These are phyloP conservation scores for Drosophila eugracilis DNA, from an alignment of 1,140 invertebrate species.

Conservation along the genomic window DNA sequence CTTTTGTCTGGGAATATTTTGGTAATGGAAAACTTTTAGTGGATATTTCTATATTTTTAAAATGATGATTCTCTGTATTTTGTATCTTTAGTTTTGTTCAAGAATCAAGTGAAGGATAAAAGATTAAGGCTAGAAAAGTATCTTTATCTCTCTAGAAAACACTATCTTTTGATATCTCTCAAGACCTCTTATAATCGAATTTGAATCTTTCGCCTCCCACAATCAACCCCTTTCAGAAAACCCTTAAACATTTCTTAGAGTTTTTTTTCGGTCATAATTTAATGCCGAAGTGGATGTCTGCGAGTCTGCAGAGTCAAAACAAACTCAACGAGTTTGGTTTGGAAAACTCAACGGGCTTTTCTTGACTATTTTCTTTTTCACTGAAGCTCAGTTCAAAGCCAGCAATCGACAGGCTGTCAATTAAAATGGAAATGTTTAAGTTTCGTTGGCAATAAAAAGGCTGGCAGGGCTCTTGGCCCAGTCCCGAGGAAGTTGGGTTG, in stretches of 20 bases:
- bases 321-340: slow-evolving; percentile 48
- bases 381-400: slow-evolving; percentile 49
- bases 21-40: not conserved
- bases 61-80: too few species aligned
- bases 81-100: too few species aligned
- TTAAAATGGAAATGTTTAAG: slow-evolving; percentile 83
- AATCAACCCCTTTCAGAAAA: not conserved
- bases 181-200: not conserved
- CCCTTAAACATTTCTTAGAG: slow-evolving; percentile 15
- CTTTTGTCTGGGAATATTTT: not conserved
- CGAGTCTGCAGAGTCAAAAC: slow-evolving; percentile 49
- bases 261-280: slow-evolving; percentile 53
- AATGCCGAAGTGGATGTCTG: slow-evolving; percentile 49
- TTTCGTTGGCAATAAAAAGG: slow-evolving; percentile 67
- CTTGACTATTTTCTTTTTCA: slow-evolving; percentile 14
- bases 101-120: too few species aligned
- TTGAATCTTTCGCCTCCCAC: not conserved
- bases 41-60: too few species aligned
- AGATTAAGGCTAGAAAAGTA: too few species aligned
- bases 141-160: not conserved
- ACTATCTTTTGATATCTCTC: not conserved
- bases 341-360: slow-evolving; percentile 25
- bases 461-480: slow-evolving; percentile 24
- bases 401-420: slow-evolving; percentile 77
- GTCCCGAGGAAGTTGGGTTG: slow-evolving; percentile 18